phyloP scores from a whole-genome alignment of 2,888 invertebrate genomes.

The Metopia argyrocephala region DNA sequence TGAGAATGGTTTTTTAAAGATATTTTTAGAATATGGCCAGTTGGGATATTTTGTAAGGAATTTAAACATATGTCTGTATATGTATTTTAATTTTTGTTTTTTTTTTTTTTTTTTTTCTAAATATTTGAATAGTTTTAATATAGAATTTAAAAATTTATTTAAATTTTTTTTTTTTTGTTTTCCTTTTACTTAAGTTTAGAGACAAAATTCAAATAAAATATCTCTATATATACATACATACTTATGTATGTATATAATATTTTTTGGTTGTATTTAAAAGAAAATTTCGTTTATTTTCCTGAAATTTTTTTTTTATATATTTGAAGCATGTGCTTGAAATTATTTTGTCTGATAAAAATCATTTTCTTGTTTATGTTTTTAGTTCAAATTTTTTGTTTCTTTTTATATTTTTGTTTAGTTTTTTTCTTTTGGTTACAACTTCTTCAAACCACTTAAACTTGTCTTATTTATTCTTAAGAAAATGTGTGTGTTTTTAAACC shows the following conservation, averaged over 20 bases:
- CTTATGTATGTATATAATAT: constrained; percentile 24
- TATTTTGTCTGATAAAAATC: constrained; percentile 32
- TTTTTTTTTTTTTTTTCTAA: too few species aligned
- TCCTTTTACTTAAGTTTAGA: too few species aligned
- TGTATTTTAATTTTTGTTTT: too few species aligned
- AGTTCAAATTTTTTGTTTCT: not conserved
- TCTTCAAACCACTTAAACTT: constrained; percentile 32
- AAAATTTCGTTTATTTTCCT: not conserved
- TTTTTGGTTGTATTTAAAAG: not conserved
- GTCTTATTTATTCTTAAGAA: constrained; percentile 35
- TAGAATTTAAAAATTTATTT: constrained; percentile 18
- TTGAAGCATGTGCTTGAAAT: constrained; percentile 48
- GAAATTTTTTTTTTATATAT: constrained; percentile 6
- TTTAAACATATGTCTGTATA: too few species aligned
- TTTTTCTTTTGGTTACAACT: constrained; percentile 22
- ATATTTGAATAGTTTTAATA: too few species aligned
- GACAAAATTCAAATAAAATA: too few species aligned
- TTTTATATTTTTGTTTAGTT: constrained; percentile 8
- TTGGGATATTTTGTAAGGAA: not conserved
- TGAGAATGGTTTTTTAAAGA: too few species aligned
- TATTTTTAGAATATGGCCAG: too few species aligned
- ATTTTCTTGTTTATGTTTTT: constrained; percentile 10
- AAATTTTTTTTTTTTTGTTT: too few species aligned
- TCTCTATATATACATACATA: too few species aligned
- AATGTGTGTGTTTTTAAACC: constrained; percentile 1